Percentiles rank a stretch among this genome's conserved stretches.
Conservation (phyloP, 2,888 invertebrate genomes). For the Eupithecia vulgata region DNA sequence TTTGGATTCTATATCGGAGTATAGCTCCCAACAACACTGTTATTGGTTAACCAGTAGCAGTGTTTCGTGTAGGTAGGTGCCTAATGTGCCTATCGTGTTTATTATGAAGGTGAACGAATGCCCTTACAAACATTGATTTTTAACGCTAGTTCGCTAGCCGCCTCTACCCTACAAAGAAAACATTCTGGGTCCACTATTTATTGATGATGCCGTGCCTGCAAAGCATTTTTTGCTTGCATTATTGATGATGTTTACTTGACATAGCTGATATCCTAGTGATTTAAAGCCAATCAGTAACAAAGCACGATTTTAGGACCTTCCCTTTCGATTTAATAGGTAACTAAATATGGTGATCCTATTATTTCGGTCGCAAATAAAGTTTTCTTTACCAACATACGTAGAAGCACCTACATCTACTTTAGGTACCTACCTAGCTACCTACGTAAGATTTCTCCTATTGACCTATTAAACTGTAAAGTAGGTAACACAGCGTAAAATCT, state of each 20-base stretch:
- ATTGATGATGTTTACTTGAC: neutral
- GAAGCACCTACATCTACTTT: too few relatives aligned
- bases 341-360: neutral
- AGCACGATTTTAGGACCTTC: neutral
- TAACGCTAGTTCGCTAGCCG: neutral
- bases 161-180: neutral
- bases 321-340: neutral
- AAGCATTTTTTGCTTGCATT: neutral
- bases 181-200: neutral
- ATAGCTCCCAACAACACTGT: too few relatives aligned
- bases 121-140: slow-evolving; percentile 12
- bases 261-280: neutral
- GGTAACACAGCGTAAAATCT: too few relatives aligned
- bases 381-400: neutral
- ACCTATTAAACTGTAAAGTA: neutral
- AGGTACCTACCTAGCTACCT: neutral
- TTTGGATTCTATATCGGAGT: too few relatives aligned
- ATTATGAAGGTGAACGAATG: slow-evolving; percentile 3
- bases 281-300: neutral
- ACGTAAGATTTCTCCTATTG: neutral
- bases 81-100: slow-evolving; percentile 5
- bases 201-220: neutral
- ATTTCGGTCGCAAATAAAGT: neutral
- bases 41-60: too few relatives aligned
- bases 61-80: neutral